Evolutionary conservation across 53 echinoderm and acorn worm species (phyloP).

Genomic region (Astropecten irregularis): DNA sequence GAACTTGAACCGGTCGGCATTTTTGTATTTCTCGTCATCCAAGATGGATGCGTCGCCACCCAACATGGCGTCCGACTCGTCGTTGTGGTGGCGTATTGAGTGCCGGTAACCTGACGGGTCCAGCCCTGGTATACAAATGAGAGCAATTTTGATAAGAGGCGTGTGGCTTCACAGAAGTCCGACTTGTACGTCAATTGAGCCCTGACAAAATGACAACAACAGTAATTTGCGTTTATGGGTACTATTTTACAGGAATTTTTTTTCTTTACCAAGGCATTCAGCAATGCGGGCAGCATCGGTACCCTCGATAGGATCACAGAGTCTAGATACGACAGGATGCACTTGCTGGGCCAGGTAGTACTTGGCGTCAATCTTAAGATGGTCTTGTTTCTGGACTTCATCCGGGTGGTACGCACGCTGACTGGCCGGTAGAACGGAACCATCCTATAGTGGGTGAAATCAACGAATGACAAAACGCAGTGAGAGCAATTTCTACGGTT

Average conservation of each 20-base stretch:
- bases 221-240: no score
- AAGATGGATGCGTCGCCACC: conserved; percentile 78
- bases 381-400: conserved; percentile 75
- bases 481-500: no score
- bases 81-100: conserved; percentile 78
- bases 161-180: no score
- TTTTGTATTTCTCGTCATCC: conserved; percentile 95
- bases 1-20: conserved; percentile 92
- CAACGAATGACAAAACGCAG: no score
- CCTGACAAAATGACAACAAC: no score
- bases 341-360: conserved; percentile 98
- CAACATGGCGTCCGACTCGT: conserved; percentile 82
- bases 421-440: conserved; percentile 92
- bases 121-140: conserved; percentile 61
- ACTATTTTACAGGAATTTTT: no score
- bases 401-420: conserved; percentile 98
- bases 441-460: conserved; percentile 83
- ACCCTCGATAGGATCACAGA: conserved; percentile 95
- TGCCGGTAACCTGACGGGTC: conserved; percentile 95
- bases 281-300: conserved; percentile 97
- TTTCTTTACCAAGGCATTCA: conserved; percentile 79
- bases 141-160: no score
- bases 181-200: no score
- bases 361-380: conserved; percentile 87
- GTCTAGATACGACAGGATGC: conserved; percentile 89